Evolutionary conservation across 2,113 vertebrate genomes (phyloP).

Genomic region (Myanophis thanlyinensis): DNA sequence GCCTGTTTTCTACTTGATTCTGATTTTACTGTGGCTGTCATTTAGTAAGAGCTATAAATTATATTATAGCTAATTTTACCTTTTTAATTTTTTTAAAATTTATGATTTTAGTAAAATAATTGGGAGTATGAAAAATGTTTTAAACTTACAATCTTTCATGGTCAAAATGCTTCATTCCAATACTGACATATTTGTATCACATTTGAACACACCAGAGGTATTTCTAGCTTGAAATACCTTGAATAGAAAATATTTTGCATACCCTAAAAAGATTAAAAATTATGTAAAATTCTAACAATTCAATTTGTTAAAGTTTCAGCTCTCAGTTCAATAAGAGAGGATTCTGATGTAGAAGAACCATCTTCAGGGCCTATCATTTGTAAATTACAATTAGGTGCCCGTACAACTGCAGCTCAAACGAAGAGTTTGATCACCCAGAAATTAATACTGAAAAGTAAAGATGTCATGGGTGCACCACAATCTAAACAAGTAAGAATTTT

Average conservation of each 20-base stretch:
- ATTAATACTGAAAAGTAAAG: conserved; percentile 56
- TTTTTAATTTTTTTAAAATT: background rate
- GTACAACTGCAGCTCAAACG: conserved; percentile 45
- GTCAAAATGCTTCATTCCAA: no score
- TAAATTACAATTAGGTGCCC: conserved; percentile 54
- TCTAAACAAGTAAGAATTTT: conserved; percentile 46
- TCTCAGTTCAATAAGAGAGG: background rate
- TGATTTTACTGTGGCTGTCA: background rate
- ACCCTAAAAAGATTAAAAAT: background rate
- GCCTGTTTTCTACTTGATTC: background rate
- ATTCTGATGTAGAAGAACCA: background rate
- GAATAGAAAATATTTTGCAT: background rate
- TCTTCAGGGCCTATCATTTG: conserved; percentile 31
- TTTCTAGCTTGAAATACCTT: background rate
- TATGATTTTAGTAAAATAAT: background rate
- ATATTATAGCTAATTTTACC: background rate
- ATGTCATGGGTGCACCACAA: conserved; percentile 55
- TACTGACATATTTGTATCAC: no score
- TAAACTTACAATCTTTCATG: no score
- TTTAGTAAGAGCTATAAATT: background rate
- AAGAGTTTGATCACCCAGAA: conserved; percentile 63
- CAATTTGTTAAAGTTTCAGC: background rate
- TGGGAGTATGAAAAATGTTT: background rate
- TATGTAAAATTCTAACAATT: background rate
- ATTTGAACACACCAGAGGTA: no score